Evolutionary conservation across 2,888 invertebrate genomes (phyloP).

Genomic region (Mylabris sibirica): DNA sequence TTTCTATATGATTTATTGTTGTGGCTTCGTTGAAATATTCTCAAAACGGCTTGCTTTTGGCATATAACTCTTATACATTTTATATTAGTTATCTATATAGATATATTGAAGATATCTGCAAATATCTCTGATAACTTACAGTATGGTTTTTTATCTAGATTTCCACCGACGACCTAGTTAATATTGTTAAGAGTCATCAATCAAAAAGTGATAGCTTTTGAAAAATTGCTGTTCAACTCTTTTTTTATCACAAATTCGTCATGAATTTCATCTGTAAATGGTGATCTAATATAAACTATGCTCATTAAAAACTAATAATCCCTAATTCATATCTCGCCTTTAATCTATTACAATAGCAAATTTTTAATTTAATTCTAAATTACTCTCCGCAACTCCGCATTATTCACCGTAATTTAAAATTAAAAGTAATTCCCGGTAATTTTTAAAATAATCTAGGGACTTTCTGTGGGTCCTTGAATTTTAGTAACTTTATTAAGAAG

Average conservation of each 20-base stretch:
- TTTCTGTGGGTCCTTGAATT: too few species aligned
- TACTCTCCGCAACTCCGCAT: too few species aligned
- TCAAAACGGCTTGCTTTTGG: slow-evolving; percentile 12
- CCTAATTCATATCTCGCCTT: too few species aligned
- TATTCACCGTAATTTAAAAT: too few species aligned
- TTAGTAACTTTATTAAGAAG: background rate
- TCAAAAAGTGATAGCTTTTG: background rate
- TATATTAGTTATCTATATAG: background rate
- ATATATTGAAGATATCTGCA: slow-evolving; percentile 20
- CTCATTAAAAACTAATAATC: too few species aligned
- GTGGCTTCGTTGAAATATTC: slow-evolving; percentile 15
- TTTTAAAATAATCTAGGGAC: background rate
- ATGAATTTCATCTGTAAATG: background rate
- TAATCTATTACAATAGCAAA: too few species aligned
- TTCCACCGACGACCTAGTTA: slow-evolving; percentile 1
- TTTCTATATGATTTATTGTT: slow-evolving; percentile 24
- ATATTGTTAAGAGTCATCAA: background rate
- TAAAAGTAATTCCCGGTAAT: background rate
- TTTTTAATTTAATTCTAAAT: too few species aligned
- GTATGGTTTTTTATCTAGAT: slow-evolving; percentile 23
- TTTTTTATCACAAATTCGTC: slow-evolving; percentile 10
- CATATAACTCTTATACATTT: slow-evolving; percentile 19
- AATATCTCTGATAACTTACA: slow-evolving; percentile 19
- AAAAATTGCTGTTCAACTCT: background rate
- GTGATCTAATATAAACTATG: too few species aligned